These are phyloP conservation scores for Schmidtea mediterranea DNA, from an alignment of 1,140 invertebrate genomes.

Conservation along the genomic window DNA sequence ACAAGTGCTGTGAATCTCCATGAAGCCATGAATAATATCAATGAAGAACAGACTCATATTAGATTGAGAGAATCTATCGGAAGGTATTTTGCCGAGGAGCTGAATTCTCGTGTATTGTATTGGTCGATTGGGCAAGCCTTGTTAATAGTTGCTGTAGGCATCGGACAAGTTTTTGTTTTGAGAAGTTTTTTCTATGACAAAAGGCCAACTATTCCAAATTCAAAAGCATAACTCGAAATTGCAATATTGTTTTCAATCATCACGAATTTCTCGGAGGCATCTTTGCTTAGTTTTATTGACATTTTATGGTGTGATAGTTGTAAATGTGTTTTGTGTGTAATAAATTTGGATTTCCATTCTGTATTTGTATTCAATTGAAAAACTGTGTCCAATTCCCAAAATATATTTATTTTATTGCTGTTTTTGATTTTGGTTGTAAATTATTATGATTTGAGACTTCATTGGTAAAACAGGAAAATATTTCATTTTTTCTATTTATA, in stretches of 20 bases:
- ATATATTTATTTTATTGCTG: too few species aligned
- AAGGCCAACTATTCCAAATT: slow-evolving; percentile 26
- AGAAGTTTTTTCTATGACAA: slow-evolving; percentile 81
- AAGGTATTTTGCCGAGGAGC: slow-evolving; percentile 67
- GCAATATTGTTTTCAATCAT: not conserved
- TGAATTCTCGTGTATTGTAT: slow-evolving; percentile 65
- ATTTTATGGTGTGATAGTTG: too few species aligned
- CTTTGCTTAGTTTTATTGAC: too few species aligned
- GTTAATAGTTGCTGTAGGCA: slow-evolving; percentile 49
- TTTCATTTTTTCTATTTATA: too few species aligned
- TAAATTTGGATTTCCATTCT: too few species aligned
- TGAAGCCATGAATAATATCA: slow-evolving; percentile 50
- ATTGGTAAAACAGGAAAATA: too few species aligned
- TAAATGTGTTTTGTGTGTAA: too few species aligned
- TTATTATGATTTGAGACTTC: too few species aligned
- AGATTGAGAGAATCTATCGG: slow-evolving; percentile 67
- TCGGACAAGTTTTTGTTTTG: slow-evolving; percentile 64
- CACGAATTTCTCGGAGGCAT: too few species aligned
- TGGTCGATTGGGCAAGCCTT: slow-evolving; percentile 70
- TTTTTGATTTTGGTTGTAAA: too few species aligned
- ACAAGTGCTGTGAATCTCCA: slow-evolving; percentile 59
- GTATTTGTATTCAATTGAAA: too few species aligned
- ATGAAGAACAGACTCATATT: slow-evolving; percentile 86
- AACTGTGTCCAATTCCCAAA: too few species aligned
- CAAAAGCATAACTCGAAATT: not conserved